Evolutionary conservation across 2,797 vertebrate species (phyloP).

Genomic region (Eulemur mongoz): DNA sequence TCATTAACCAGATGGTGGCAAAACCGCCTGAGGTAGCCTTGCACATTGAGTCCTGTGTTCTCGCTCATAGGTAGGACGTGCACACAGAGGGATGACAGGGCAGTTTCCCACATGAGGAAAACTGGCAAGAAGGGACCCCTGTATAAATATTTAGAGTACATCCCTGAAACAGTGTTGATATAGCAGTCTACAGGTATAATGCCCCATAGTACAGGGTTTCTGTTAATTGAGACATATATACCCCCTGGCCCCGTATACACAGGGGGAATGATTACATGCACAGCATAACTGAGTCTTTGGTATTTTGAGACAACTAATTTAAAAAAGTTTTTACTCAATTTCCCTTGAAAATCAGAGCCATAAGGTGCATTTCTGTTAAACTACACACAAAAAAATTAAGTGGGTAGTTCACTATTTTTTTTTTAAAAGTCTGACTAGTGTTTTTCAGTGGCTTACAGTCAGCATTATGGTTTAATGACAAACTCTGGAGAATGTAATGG

Average conservation of each 20-base stretch:
- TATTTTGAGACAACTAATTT: not conserved
- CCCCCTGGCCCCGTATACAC: not conserved
- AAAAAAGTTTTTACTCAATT: not conserved
- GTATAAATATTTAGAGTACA: not conserved
- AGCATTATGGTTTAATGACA: not conserved
- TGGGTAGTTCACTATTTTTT: not conserved
- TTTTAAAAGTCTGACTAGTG: not conserved
- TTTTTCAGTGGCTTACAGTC: not conserved
- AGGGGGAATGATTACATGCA: not conserved
- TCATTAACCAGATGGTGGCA: not conserved
- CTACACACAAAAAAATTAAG: not conserved
- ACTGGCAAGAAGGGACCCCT: not conserved
- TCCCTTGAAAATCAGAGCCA: not conserved
- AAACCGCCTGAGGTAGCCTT: not conserved
- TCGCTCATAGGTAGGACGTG: not conserved
- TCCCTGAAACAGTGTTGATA: not conserved
- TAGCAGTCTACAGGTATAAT: not conserved
- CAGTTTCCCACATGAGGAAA: not conserved
- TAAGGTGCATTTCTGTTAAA: not conserved
- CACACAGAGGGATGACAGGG: not conserved
- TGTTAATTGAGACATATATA: not conserved
- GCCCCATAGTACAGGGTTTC: not conserved
- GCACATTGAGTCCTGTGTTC: not conserved
- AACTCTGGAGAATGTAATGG: not conserved
- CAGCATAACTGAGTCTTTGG: not conserved